A percentile compares a stretch with the other conserved stretches of the same genome.
phyloP scores from a whole-genome alignment of 1,140 invertebrate genomes.

The Augochlora pura region DNA sequence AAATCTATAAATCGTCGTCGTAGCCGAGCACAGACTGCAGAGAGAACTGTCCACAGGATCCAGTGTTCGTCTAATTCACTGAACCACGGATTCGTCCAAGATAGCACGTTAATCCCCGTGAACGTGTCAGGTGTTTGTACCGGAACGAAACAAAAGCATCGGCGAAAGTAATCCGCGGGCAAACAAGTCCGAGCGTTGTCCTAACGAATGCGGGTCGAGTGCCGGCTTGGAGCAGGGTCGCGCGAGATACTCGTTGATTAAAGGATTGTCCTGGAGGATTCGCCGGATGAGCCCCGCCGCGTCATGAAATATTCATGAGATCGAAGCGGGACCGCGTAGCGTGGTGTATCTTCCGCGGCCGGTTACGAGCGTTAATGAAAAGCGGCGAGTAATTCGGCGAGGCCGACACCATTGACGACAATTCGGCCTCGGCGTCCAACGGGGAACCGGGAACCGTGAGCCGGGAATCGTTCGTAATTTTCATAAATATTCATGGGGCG shows the following conservation, averaged over 20 bases:
- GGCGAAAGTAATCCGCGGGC: neutral
- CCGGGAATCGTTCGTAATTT: neutral
- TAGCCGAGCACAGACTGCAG: too few species aligned
- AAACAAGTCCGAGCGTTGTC: neutral
- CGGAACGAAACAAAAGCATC: neutral
- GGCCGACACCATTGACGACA: neutral
- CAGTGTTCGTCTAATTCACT: too few species aligned
- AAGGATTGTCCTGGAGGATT: conserved; percentile 18
- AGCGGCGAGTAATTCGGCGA: neutral
- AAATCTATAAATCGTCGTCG: too few species aligned
- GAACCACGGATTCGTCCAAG: too few species aligned
- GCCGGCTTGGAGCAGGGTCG: neutral
- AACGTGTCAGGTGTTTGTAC: neutral
- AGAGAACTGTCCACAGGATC: too few species aligned
- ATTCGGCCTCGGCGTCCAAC: neutral
- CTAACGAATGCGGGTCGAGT: neutral
- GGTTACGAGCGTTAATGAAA: neutral
- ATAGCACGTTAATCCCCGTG: too few species aligned
- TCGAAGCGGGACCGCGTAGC: neutral
- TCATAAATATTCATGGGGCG: too few species aligned
- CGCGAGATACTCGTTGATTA: conserved; percentile 15
- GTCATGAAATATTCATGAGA: conserved; percentile 34
- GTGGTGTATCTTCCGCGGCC: neutral
- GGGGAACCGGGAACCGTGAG: neutral
- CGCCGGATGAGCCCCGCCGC: neutral